A percentile compares a stretch with the other conserved stretches of the same genome.
phyloP scores from a whole-genome alignment of 2,113 vertebrate species.

The Forbesichthys papilliferus region DNA sequence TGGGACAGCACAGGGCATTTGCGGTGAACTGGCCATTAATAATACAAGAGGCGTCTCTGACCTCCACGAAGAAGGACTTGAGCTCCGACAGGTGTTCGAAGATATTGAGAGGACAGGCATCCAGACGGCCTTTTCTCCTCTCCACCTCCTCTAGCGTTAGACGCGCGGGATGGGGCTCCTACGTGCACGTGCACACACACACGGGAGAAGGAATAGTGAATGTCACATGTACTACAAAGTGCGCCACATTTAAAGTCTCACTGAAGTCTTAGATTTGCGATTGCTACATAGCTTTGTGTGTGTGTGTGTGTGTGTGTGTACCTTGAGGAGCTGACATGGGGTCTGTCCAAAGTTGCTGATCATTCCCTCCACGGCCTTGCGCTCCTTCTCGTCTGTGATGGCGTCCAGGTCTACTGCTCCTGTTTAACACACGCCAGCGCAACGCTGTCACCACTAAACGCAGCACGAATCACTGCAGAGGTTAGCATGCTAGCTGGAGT shows the following conservation, averaged over 20 bases:
- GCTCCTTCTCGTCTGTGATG: conserved; percentile 95
- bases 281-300: background rate
- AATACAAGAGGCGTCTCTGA: conserved; percentile 50
- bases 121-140: conserved; percentile 84
- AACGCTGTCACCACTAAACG: background rate
- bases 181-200: conserved; percentile 3
- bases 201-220: background rate
- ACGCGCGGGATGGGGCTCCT: conserved; percentile 94
- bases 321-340: conserved; percentile 95
- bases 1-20: background rate
- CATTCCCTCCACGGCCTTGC: conserved; percentile 96
- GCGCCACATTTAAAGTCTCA: too few species aligned
- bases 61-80: conserved; percentile 98
- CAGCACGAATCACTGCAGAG: too few species aligned
- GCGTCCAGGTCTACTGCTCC: conserved; percentile 96
- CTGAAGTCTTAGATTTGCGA: too few species aligned
- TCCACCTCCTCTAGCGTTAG: conserved; percentile 89
- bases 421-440: conserved; percentile 46
- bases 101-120: conserved; percentile 84
- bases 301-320: conserved; percentile 43
- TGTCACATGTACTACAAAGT: background rate
- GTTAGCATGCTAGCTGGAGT: too few species aligned
- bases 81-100: conserved; percentile 92
- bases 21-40: background rate
- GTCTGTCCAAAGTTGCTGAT: conserved; percentile 99